Base-by-base conservation (phyloP, 1,140 invertebrate species). In the Drosophila ercepeae region DNA sequence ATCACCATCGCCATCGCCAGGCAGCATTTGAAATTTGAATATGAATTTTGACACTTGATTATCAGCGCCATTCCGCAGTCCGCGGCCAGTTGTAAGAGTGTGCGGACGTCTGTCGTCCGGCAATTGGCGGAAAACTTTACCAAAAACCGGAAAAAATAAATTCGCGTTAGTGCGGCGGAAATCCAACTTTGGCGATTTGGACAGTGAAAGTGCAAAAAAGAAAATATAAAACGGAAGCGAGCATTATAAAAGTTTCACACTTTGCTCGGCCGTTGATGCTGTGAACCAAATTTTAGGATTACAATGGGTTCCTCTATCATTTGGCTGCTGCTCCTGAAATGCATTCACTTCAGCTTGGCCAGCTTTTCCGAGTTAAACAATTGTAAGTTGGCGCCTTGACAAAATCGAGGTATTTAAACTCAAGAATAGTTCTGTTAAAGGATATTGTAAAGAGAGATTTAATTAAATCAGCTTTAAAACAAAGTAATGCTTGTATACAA, bases 31-130 rank as follows among this genome's bases (percentile, higher is more conserved):
- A 88, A 88, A 88, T 86, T 86, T 82, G 82, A 86, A 86, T 88
- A 86, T 86, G 82, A 86, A 75, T 86, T 86, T 86, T 86, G 82
- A 86, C 82, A 86, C 77, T 86, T 86, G 82, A 86, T 86, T 86
- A 86, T 86, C 82, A 86, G 79, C 81, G 59, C 19, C 53, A 14
- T 39, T 39, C 36, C 73, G 75, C 81, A 84, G 81, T 86, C 65
- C 69, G 77, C 77, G 83, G 64, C 73, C 77, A 82, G 77, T 82
- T 86, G 36, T 57, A 78, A 74, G 48, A 71, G 77, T 67, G 82
- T 71, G 74, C 69, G 81, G 82, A 88, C 82, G 82, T 82, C 53
- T 46, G 44, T 44, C 32, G 44, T 44, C 32, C 44, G 45, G 52
- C 9, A 41, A 72, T 53, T 58, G 39, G 50, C 54, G 53, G 63